Evolutionary conservation across 2,113 vertebrate species (phyloP).

Genomic region (Cryptomyrus ogoouensis): DNA sequence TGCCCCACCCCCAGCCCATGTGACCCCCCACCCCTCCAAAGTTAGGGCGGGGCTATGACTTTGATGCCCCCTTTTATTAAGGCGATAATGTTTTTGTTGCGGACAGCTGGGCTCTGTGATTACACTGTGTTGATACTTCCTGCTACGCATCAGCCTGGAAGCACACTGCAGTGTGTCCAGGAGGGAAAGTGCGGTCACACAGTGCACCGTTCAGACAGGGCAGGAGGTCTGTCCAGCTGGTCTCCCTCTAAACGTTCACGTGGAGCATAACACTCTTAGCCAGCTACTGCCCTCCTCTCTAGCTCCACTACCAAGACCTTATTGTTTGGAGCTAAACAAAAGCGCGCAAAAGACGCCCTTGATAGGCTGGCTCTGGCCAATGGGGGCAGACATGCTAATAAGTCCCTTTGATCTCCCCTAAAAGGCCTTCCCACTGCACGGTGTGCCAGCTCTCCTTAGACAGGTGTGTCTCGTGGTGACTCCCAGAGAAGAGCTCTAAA

Average conservation of each 20-base stretch:
- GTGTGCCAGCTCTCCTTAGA: not conserved
- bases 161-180: not conserved
- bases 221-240: not conserved
- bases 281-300: not conserved
- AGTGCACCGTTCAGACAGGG: not conserved
- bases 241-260: not conserved
- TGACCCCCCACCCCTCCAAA: not conserved
- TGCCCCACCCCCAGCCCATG: not conserved
- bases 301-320: not conserved
- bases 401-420: not conserved
- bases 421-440: not conserved
- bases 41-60: not conserved
- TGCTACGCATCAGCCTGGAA: not conserved
- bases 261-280: not conserved
- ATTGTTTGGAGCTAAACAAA: not conserved
- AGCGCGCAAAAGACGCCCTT: not conserved
- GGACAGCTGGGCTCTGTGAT: not conserved
- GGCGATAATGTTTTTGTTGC: not conserved
- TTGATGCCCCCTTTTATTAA: not conserved
- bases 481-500: not conserved
- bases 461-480: not conserved
- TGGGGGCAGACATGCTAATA: not conserved
- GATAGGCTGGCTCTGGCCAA: not conserved
- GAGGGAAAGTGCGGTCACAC: not conserved
- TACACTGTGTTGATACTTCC: not conserved